A percentile compares a stretch with the other conserved stretches of the same genome.
Conservation (phyloP, 2,797 vertebrate genomes). For the Poecilia picta region DNA sequence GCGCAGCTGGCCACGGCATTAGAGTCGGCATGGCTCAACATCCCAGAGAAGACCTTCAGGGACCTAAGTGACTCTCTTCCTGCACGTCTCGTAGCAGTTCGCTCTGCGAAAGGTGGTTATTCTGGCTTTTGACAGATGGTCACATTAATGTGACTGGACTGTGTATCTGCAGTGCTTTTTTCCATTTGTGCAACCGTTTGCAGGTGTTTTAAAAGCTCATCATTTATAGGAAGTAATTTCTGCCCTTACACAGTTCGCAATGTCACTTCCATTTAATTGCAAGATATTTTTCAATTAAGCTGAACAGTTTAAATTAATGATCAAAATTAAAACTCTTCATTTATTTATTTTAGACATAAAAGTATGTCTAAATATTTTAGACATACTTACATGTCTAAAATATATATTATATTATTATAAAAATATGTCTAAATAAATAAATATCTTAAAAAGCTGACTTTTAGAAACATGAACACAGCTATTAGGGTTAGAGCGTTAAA, state of each 20-base stretch:
- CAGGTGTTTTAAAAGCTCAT: background rate
- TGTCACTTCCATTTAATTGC: background rate
- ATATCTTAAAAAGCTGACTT: conserved; percentile 3
- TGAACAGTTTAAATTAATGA: background rate
- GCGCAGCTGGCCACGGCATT: no score
- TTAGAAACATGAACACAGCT: background rate
- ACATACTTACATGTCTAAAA: no score
- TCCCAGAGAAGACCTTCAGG: no score
- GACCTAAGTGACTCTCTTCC: no score
- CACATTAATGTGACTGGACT: no score
- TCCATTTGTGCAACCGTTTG: conserved; percentile 2
- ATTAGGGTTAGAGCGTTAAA: background rate
- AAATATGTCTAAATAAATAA: no score
- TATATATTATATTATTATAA: no score
- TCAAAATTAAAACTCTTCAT: background rate
- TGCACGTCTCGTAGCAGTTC: no score
- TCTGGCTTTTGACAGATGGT: no score
- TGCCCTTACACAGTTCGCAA: background rate
- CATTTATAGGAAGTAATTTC: background rate
- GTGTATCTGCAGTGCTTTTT: conserved; percentile 3
- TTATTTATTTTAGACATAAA: background rate
- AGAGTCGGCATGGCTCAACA: no score
- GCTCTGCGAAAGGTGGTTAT: no score
- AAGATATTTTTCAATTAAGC: background rate
- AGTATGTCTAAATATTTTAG: no score